phyloP scores from a whole-genome alignment of 2,113 vertebrate genomes.

The Pluvialis apricaria region DNA sequence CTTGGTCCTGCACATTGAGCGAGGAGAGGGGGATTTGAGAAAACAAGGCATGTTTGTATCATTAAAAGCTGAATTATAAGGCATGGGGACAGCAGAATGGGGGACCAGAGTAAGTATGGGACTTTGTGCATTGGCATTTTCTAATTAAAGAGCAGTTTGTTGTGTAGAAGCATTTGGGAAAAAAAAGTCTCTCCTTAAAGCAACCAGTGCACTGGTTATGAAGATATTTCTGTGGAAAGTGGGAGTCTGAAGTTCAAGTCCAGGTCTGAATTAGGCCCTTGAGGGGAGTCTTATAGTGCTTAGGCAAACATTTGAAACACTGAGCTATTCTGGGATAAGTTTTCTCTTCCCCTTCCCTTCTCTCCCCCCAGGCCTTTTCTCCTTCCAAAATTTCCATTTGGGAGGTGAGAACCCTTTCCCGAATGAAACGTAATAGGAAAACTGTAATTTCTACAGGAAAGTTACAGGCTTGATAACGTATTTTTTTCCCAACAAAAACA shows the following conservation, averaged over 20 bases:
- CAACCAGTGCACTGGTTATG: not conserved
- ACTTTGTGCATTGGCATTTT: not conserved
- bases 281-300: not conserved
- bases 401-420: not conserved
- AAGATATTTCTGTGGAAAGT: not conserved
- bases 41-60: not conserved
- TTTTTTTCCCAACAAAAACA: not conserved
- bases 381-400: not conserved
- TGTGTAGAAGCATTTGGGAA: not conserved
- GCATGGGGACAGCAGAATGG: fast-evolving
- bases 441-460: not conserved
- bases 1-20: not conserved
- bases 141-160: not conserved
- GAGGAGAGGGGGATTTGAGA: not conserved
- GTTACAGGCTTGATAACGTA: not conserved
- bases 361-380: not conserved
- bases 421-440: not conserved
- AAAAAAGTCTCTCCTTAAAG: not conserved
- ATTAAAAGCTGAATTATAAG: not conserved
- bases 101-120: not conserved
- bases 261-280: not conserved
- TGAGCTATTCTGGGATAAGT: not conserved
- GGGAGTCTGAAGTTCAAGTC: not conserved
- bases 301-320: not conserved
- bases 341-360: not conserved